A percentile compares a stretch with the other conserved stretches of the same genome.
Conservation (phyloP, 2,797 vertebrate genomes). For the Myotis myotis region DNA sequence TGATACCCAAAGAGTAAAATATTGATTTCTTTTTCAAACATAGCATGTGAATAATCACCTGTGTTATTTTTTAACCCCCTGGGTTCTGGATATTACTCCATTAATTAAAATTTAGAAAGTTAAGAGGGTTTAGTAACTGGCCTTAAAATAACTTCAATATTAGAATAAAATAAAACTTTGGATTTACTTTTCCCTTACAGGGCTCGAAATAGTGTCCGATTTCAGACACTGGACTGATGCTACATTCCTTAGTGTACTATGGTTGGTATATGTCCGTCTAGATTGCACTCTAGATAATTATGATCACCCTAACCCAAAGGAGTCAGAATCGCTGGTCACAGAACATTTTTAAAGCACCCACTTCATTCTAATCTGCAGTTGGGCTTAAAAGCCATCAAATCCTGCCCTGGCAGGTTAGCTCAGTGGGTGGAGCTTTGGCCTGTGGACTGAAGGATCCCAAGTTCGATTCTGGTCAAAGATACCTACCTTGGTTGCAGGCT, state of each 20-base stretch:
- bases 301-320: not conserved
- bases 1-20: not conserved
- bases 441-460: too few relatives aligned
- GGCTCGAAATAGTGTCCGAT: not conserved
- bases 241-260: not conserved
- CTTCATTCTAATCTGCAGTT: not conserved
- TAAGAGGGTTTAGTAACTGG: not conserved
- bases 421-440: too few relatives aligned
- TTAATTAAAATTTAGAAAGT: slow-evolving; percentile 29
- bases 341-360: not conserved
- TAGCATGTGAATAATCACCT: not conserved
- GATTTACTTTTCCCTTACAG: not conserved
- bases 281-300: not conserved
- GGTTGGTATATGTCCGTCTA: not conserved
- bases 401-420: not conserved
- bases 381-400: slow-evolving; percentile 11
- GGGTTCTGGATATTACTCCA: not conserved
- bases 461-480: too few relatives aligned
- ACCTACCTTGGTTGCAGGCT: too few relatives aligned
- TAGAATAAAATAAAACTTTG: slow-evolving; percentile 11
- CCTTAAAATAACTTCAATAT: not conserved
- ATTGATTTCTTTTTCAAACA: slow-evolving; percentile 37
- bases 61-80: not conserved
- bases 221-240: not conserved
- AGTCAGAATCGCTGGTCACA: not conserved